Conservation (phyloP, 2,113 vertebrate species). For the Aramus guarauna region DNA sequence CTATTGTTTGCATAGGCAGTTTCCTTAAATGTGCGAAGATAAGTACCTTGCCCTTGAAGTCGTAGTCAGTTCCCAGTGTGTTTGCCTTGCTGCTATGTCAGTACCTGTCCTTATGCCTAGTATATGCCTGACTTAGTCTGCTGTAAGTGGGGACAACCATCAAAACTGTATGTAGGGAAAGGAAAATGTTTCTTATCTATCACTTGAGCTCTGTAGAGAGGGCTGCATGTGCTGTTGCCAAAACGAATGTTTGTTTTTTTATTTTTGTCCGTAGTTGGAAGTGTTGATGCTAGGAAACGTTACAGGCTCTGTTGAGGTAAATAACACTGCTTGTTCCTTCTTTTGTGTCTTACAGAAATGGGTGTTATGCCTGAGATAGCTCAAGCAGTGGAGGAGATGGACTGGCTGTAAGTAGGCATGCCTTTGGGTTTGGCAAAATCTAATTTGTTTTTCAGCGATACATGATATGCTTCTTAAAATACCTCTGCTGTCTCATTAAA, state of each 20-base stretch:
- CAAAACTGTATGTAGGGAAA: neutral
- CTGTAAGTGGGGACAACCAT: accelerated
- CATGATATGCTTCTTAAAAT: neutral
- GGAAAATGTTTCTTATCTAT: neutral
- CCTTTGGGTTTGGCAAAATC: neutral
- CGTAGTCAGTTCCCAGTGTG: accelerated
- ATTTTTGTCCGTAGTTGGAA: neutral
- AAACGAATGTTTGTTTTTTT: neutral
- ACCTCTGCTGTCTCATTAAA: neutral
- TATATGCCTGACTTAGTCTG: neutral
- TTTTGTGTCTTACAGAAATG: constrained; percentile 82
- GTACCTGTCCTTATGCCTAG: neutral
- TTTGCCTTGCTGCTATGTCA: neutral
- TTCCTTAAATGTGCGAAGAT: neutral
- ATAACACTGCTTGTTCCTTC: neutral
- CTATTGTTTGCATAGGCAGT: neutral
- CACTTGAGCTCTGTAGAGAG: neutral
- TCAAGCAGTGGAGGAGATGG: constrained; percentile 97
- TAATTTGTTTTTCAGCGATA: neutral
- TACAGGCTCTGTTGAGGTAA: neutral
- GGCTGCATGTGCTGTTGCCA: neutral
- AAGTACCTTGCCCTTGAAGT: neutral
- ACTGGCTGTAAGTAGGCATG: constrained; percentile 93
- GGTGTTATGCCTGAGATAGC: constrained; percentile 98
- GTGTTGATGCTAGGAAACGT: neutral